A percentile compares a stretch with the other conserved stretches of the same genome.
phyloP scores from a whole-genome alignment of 2,797 vertebrate species.

The Rhyacichthys aspro region DNA sequence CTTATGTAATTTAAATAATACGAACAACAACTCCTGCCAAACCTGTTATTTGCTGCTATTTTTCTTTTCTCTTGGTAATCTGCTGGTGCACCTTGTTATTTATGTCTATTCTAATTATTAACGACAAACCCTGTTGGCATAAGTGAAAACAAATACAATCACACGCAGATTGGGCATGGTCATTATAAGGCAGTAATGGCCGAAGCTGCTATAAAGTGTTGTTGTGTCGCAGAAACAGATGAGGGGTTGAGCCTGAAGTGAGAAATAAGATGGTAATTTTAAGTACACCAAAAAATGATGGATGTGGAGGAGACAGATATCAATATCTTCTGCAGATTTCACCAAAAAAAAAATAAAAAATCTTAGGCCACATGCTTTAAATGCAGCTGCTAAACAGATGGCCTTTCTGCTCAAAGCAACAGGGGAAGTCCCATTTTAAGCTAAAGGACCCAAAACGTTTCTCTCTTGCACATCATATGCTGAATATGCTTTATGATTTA shows the following conservation, averaged over 20 bases:
- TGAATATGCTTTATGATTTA: constrained; percentile 16
- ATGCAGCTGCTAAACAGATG: constrained; percentile 2
- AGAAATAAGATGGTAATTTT: no score
- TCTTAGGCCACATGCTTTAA: constrained; percentile 3
- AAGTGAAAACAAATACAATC: no score
- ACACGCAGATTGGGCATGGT: no score
- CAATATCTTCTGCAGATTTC: neutral
- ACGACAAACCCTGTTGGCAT: no score
- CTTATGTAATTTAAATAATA: no score
- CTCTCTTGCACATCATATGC: neutral
- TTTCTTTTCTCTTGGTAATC: constrained; percentile 1
- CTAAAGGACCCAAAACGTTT: constrained; percentile 6
- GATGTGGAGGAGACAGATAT: neutral
- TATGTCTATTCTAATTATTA: no score
- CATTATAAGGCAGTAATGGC: no score
- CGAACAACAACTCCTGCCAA: constrained; percentile 4
- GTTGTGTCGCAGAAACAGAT: no score
- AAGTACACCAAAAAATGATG: no score
- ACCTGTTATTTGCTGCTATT: constrained; percentile 7
- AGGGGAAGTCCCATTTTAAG: constrained; percentile 3
- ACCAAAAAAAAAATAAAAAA: neutral
- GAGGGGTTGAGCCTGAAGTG: no score
- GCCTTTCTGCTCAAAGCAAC: neutral
- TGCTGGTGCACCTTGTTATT: constrained; percentile 3
- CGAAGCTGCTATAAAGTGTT: no score